Base-by-base conservation (phyloP, 2,888 invertebrate species). In the Diaphora mendica region DNA sequence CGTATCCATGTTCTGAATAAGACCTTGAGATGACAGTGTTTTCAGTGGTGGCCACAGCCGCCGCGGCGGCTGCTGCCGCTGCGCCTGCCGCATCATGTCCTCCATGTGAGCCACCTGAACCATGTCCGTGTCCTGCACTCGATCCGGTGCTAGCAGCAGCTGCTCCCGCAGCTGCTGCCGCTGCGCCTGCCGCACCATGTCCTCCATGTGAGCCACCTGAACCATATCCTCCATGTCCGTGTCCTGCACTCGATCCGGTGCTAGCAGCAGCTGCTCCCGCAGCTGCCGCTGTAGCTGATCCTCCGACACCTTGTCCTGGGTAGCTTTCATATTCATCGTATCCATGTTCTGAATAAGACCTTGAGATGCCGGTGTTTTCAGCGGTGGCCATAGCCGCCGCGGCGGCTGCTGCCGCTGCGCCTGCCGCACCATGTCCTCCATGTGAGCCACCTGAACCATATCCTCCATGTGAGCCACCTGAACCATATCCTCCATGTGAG, bases 121-220 rank as follows among this genome's bases (percentile, higher is more conserved):
- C 68, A 44, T n/a, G 1, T 3, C 13, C 8, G 17, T 62, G 23
- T 3, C 67, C 42, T 15, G 44, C 17, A 2, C 0, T 3, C 11
- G 55, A 55, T n/a, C 59, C 35, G 1, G 26, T 39, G 9, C 0
- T 26, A n/a, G 17, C 55, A 8, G 35, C 35, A 23, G 71, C 65
- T n/a, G 64, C 68, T 20, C 62, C 67, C 8, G 62, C 39, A 1
- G 44, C 33, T 15, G 66, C 73, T 64, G 73, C 73, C 26, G 69
- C 67, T 20, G 64, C 64, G 17, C 30, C 44, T 44, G 48, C 33
- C 7, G 59, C 48, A 17, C 64, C 11, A 20, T 5, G 26, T 30
- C 64, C n/a, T 26, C 42, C 51, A 23, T 23, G 13, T 3, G 30
- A 33, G 30, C 33, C n/a, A 13, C n/a, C 13, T 3, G 11, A 7